Evolutionary conservation across 2,113 vertebrate species (phyloP).

Genomic region (Calyptomena viridis): DNA sequence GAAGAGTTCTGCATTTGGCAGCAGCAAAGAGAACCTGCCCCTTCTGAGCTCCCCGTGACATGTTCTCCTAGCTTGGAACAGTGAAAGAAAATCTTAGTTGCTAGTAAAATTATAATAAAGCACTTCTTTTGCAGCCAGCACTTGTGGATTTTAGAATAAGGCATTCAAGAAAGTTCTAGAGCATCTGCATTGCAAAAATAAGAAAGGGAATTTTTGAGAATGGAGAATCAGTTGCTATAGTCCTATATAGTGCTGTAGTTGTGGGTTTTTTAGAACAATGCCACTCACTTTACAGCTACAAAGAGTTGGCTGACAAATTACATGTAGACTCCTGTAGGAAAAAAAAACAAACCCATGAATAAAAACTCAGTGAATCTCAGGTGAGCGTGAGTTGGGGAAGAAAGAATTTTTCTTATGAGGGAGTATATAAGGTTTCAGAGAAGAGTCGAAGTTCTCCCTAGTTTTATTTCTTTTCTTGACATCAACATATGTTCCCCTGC

Average conservation of each 20-base stretch:
- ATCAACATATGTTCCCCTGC: neutral
- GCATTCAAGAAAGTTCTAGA: neutral
- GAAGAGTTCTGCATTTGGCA: neutral
- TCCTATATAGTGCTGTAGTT: neutral
- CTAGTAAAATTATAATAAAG: neutral
- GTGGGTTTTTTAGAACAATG: neutral
- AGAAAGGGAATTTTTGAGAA: neutral
- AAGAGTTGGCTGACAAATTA: neutral
- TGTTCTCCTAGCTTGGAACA: neutral
- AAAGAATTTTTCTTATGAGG: neutral
- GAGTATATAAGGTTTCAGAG: neutral
- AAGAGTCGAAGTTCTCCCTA: neutral
- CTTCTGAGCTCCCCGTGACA: neutral
- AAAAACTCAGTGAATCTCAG: neutral
- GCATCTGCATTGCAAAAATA: neutral
- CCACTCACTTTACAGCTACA: neutral
- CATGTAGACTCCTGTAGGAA: neutral
- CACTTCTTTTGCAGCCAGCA: neutral
- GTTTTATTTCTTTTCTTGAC: rapidly evolving
- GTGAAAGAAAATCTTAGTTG: neutral
- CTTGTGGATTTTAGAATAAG: neutral
- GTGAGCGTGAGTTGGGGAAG: neutral
- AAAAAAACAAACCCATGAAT: neutral
- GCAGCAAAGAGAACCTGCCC: neutral
- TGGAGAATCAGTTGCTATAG: rapidly evolving